Conservation (phyloP, 1,140 invertebrate genomes). For the Hydropsyche tenuis region DNA sequence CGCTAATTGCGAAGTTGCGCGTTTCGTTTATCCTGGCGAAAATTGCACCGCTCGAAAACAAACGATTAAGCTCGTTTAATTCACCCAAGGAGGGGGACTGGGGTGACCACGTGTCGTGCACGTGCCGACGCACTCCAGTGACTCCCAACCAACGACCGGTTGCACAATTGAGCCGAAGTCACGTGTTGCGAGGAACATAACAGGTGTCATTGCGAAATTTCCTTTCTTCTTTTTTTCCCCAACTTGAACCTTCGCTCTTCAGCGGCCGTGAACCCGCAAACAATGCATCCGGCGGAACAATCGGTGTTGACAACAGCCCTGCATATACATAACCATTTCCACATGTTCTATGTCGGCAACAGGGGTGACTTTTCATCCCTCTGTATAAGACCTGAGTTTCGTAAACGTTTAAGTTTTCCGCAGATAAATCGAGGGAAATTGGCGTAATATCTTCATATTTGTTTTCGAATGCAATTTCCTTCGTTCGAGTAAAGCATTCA, state of each 20-base stretch:
- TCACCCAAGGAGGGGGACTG: neutral
- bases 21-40: no score
- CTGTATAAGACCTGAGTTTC: no score
- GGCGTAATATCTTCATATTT: slow-evolving; percentile 4
- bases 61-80: neutral
- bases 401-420: neutral
- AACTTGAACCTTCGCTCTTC: neutral
- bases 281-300: slow-evolving; percentile 5
- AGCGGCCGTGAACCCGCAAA: slow-evolving; percentile 3
- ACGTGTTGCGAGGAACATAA: slow-evolving; percentile 12
- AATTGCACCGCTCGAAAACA: neutral
- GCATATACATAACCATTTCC: no score
- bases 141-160: neutral
- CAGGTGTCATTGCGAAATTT: slow-evolving; percentile 34
- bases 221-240: slow-evolving; percentile 10
- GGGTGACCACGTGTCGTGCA: slow-evolving; percentile 27
- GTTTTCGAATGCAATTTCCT: slow-evolving; percentile 15
- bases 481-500: slow-evolving; percentile 6
- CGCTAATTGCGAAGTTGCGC: no score
- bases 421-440: slow-evolving; percentile 9
- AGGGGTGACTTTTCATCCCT: no score
- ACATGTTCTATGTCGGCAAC: no score
- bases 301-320: neutral
- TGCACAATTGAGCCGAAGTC: slow-evolving; percentile 30
- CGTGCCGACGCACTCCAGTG: slow-evolving; percentile 19